Conservation (phyloP, 2,113 vertebrate species). For the Spheniscus mendiculus region DNA sequence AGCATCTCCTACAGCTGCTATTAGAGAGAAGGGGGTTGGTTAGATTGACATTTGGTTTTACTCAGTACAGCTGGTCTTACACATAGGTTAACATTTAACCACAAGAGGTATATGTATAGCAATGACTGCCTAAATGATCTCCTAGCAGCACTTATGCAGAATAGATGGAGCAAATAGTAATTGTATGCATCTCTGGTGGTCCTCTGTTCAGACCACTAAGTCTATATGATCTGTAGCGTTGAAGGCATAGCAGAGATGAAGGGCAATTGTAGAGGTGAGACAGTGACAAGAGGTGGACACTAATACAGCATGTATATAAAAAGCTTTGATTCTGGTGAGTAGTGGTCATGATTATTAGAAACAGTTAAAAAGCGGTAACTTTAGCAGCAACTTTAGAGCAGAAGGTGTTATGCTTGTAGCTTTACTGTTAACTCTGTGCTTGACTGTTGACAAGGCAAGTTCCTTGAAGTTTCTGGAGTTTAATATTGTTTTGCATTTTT, state of each 20-base stretch:
- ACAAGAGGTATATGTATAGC: background rate
- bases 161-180: background rate
- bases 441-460: background rate
- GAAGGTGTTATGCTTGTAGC: background rate
- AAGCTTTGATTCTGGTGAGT: background rate
- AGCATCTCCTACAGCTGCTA: background rate
- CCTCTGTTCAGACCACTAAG: background rate
- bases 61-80: background rate
- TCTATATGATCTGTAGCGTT: background rate
- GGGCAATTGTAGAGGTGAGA: background rate
- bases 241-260: background rate
- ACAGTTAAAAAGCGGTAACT: background rate
- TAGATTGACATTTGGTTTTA: background rate
- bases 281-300: background rate
- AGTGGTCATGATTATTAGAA: background rate
- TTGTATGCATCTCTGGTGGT: background rate
- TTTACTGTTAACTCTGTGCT: background rate
- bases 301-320: background rate
- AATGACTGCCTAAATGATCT: background rate
- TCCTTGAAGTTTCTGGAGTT: background rate
- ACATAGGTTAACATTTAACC: background rate
- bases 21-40: background rate
- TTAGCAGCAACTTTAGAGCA: background rate
- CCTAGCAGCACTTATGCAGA: background rate
- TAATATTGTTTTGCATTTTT: background rate